phyloP scores from a whole-genome alignment of 2,797 vertebrate species.

The Molossus alvarezi region DNA sequence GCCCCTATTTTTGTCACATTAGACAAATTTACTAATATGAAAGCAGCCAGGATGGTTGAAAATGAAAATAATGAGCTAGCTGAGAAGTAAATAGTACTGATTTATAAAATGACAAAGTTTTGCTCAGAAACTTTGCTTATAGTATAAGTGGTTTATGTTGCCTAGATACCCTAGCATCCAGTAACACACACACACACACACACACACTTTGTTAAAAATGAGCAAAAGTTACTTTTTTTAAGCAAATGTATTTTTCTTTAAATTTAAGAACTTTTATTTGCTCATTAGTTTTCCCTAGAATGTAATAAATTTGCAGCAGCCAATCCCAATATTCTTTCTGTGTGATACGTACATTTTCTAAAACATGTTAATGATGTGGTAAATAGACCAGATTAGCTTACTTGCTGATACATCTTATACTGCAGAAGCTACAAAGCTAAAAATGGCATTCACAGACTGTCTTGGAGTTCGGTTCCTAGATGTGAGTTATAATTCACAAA shows the following conservation, averaged over 20 bases:
- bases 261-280: conserved; percentile 7
- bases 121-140: background rate
- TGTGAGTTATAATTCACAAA: background rate
- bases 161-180: accelerated
- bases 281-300: conserved; percentile 40
- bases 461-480: background rate
- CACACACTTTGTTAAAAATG: background rate
- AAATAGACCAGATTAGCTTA: conserved; percentile 37
- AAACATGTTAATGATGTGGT: conserved; percentile 52
- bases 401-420: conserved; percentile 13
- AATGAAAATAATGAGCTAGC: conserved; percentile 60
- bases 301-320: conserved; percentile 25
- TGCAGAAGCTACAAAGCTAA: conserved; percentile 20
- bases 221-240: conserved; percentile 53
- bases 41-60: conserved; percentile 57
- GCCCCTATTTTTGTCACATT: conserved; percentile 38
- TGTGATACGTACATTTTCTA: conserved; percentile 50
- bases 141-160: accelerated
- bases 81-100: background rate
- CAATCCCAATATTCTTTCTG: background rate
- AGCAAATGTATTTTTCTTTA: background rate
- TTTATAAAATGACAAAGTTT: conserved; percentile 68
- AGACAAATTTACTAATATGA: conserved; percentile 26
- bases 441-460: background rate
- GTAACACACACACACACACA: background rate